These are phyloP conservation scores for Phaonia tiefii DNA, from an alignment of 2,888 invertebrate species.

Conservation along the genomic window DNA sequence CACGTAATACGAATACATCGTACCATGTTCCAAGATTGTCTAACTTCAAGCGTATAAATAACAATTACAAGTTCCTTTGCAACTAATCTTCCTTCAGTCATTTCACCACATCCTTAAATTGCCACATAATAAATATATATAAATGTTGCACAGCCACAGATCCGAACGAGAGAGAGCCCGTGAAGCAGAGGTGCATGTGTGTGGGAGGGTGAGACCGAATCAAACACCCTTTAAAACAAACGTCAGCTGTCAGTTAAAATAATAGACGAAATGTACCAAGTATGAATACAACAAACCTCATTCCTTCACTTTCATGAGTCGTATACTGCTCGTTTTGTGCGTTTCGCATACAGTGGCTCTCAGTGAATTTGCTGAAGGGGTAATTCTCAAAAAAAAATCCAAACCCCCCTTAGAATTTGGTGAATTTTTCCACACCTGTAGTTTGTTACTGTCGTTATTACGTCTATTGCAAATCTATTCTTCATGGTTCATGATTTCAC, in stretches of 20 bases:
- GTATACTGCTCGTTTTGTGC: constrained; percentile 3
- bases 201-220: constrained; percentile 23
- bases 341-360: too few relatives aligned
- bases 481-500: too few relatives aligned
- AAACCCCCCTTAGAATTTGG: too few relatives aligned
- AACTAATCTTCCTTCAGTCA: constrained; percentile 17
- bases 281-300: background rate
- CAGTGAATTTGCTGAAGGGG: too few relatives aligned
- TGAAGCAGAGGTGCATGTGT: background rate
- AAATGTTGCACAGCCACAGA: background rate
- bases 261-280: constrained; percentile 35
- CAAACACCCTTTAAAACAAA: constrained; percentile 38
- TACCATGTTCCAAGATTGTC: too few relatives aligned
- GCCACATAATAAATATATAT: constrained; percentile 1
- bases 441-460: too few relatives aligned
- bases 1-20: background rate
- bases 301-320: background rate
- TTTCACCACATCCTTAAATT: constrained; percentile 49
- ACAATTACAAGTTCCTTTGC: constrained; percentile 49
- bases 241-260: constrained; percentile 55
- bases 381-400: too few relatives aligned
- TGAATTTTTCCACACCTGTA: too few relatives aligned
- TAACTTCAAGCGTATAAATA: constrained; percentile 47
- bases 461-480: too few relatives aligned
- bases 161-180: too few relatives aligned